Conservation (phyloP, 2,797 vertebrate species). For the Cetoscarus ocellatus region DNA sequence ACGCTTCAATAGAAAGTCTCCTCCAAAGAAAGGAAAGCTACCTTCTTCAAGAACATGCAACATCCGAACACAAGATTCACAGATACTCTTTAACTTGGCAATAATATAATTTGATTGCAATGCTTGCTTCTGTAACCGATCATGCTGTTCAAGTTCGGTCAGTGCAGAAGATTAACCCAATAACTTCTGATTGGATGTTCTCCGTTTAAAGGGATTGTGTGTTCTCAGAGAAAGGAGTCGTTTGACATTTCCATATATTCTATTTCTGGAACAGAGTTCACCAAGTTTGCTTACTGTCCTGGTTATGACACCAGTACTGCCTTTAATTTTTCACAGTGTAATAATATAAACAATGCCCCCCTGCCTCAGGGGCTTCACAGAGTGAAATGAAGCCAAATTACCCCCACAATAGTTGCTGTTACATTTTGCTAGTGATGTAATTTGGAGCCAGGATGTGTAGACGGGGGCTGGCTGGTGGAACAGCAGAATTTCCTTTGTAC, state of each 20-base stretch:
- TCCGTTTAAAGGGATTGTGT: not conserved
- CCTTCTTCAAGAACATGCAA: slow-evolving; percentile 24
- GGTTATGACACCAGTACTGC: no score
- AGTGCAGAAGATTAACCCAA: not conserved
- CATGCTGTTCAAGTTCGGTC: not conserved
- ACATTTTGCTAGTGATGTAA: no score
- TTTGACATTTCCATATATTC: not conserved
- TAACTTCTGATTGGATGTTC: slow-evolving; percentile 6
- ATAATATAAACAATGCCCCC: no score
- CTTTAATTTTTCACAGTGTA: no score
- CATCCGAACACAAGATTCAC: slow-evolving; percentile 24
- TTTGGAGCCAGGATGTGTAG: no score
- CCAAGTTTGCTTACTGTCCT: not conserved
- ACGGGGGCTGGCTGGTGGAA: no score
- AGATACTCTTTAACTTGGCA: not conserved
- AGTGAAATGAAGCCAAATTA: no score
- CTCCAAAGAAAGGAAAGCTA: slow-evolving; percentile 23
- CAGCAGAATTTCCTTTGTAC: no score
- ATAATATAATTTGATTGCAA: not conserved
- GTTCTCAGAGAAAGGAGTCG: not conserved
- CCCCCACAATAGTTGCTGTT: no score
- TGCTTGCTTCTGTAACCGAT: not conserved
- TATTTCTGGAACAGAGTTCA: not conserved
- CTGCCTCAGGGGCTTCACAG: no score
- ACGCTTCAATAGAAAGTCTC: slow-evolving; percentile 18